These are phyloP conservation scores for Sabatieria punctata DNA, from an alignment of 2,888 invertebrate species.

Conservation along the genomic window DNA sequence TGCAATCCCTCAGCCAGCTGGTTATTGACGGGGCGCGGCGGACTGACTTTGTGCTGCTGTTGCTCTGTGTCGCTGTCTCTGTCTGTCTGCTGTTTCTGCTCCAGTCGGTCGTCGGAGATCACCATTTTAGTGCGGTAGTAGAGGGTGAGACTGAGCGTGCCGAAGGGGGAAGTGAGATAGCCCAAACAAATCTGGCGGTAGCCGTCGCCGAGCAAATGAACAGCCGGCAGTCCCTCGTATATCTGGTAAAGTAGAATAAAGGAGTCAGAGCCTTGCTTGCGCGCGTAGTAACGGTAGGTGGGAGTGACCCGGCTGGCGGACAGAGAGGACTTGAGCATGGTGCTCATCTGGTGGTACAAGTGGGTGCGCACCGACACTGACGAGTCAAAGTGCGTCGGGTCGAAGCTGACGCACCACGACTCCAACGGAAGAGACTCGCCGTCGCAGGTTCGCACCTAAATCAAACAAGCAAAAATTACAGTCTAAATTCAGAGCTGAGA, in stretches of 20 bases:
- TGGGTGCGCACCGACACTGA: conserved; percentile 22
- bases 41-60: neutral
- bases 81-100: neutral
- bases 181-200: conserved; percentile 63
- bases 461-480: neutral
- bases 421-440: conserved; percentile 25
- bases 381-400: conserved; percentile 20
- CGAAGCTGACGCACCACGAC: conserved; percentile 25
- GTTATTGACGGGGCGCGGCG: neutral
- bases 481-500: neutral
- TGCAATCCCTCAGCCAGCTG: neutral
- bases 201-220: conserved; percentile 49
- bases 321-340: conserved; percentile 70
- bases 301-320: conserved; percentile 77
- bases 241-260: conserved; percentile 69
- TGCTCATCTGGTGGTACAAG: conserved; percentile 75
- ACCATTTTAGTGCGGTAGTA: conserved; percentile 79
- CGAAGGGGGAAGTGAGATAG: conserved; percentile 66
- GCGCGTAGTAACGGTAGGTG: conserved; percentile 67
- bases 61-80: neutral
- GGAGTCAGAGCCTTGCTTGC: conserved; percentile 66
- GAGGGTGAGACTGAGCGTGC: conserved; percentile 61
- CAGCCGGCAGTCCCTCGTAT: conserved; percentile 40
- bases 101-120: conserved; percentile 42
- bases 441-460: conserved; percentile 15